Base-by-base conservation (phyloP, 2,797 vertebrate species). In the Dromococcyx pavoninus region DNA sequence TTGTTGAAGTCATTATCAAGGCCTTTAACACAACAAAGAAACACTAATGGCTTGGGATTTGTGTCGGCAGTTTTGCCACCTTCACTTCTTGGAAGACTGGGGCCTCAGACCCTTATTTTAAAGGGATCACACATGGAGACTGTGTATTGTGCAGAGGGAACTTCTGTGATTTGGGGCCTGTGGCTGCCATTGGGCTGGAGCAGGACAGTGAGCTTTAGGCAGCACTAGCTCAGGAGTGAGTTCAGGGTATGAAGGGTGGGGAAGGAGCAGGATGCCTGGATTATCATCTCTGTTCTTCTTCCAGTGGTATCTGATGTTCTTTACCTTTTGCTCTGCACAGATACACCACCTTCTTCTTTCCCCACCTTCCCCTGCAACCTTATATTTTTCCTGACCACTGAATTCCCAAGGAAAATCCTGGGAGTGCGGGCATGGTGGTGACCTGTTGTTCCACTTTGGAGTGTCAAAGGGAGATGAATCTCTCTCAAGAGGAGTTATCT, bases 361-460 rank as follows among this genome's bases (percentile, higher is more conserved):
- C 12, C 3, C 5, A 9, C 3, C 10, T 61, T 41, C 5, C 5
- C 1, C 17, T 92, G 11, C 13, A n/a, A 11, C 3, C 5, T 21
- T n/a, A 1, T 25, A 2, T 62, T 27, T 71, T 39, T 84, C 44
- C 10, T 89, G 30, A 8, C 11, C 7, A 28, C 11, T 53, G 9
- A 22, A 51, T 85, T 74, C 17, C 7, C 10, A 48, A 23, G 22
- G 18, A 9, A 78, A 82, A 14, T 8, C 5, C 9, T 37, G 15
- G 11, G 16, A 76, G 13, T n/a, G 25, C 39, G 73, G 50, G 21
- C 24, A 56, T 9, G 3, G 3, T 23, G 13, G 9, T 75, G 56
- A 22, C 23, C 35, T 67, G 4, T 33, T 17, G 9, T 88, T 8
- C 2, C 17, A 17, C 13, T 83, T 51, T 87, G 14, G 11, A 18